Evolutionary conservation across 2,113 vertebrate genomes (phyloP).

Genomic region (Ammodytes marinus): DNA sequence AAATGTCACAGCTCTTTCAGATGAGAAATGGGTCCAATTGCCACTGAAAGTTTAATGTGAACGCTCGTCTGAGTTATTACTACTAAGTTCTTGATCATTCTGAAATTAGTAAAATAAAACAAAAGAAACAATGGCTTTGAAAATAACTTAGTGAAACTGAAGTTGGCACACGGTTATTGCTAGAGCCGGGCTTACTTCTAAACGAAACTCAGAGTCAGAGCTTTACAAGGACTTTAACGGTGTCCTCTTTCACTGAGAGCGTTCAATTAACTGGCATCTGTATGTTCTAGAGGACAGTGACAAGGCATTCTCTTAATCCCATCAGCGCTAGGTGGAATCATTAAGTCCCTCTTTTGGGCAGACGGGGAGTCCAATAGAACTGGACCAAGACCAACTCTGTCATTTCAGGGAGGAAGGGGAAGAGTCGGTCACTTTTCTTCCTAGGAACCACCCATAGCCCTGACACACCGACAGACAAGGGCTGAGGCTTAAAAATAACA

Average conservation of each 20-base stretch:
- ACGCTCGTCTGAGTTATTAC: background rate
- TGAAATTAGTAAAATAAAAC: background rate
- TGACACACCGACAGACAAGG: slow-evolving; percentile 55
- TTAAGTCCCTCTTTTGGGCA: slow-evolving; percentile 34
- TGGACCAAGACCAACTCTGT: slow-evolving; percentile 56
- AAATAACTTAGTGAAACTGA: background rate
- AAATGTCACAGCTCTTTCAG: slow-evolving; percentile 15
- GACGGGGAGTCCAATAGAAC: slow-evolving; percentile 42
- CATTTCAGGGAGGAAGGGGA: slow-evolving; percentile 43
- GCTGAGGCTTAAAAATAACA: slow-evolving; percentile 72
- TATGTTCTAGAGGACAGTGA: slow-evolving; percentile 76
- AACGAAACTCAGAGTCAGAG: slow-evolving; percentile 39
- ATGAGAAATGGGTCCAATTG: slow-evolving; percentile 7
- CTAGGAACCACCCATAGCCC: slow-evolving; percentile 57
- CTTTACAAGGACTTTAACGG: slow-evolving; percentile 37
- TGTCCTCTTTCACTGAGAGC: slow-evolving; percentile 48
- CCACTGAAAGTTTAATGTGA: background rate
- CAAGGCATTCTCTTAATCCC: slow-evolving; percentile 60
- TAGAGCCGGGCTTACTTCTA: slow-evolving; percentile 22
- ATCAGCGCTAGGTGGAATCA: slow-evolving; percentile 53
- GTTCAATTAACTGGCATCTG: slow-evolving; percentile 62
- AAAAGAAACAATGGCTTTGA: slow-evolving; percentile 2
- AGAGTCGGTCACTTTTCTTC: slow-evolving; percentile 43
- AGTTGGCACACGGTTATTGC: background rate
- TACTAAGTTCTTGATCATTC: slow-evolving; percentile 7